Conservation (phyloP, 2,113 vertebrate species). For the Centrocercus urophasianus region DNA sequence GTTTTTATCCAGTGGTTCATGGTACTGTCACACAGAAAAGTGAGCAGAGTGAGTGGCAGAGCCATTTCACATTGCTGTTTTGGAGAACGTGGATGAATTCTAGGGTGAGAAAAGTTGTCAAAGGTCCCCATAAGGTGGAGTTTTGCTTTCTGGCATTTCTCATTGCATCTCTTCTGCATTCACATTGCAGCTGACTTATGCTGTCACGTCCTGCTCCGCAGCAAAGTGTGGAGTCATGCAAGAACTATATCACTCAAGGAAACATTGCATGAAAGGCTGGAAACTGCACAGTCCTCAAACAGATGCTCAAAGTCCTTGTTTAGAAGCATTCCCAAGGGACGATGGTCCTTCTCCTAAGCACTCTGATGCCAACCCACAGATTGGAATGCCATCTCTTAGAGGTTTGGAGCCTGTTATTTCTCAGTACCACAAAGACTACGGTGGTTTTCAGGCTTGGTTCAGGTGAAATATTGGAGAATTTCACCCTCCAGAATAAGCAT, state of each 20-base stretch:
- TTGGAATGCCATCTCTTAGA: too few relatives aligned
- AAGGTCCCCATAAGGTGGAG: not conserved
- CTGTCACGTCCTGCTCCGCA: rapidly evolving
- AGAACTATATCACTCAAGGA: not conserved
- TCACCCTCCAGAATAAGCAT: not conserved
- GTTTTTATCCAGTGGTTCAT: not conserved
- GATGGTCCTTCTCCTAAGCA: not conserved
- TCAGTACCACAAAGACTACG: not conserved
- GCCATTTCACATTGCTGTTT: not conserved
- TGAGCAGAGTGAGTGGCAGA: not conserved
- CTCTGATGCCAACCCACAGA: not conserved
- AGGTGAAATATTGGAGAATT: not conserved
- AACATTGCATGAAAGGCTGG: not conserved
- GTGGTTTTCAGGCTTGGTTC: not conserved
- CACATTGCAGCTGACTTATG: not conserved
- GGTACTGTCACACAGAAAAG: not conserved
- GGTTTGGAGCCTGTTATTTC: not conserved
- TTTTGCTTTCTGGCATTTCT: not conserved
- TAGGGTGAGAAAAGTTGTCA: not conserved
- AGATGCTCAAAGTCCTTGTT: not conserved
- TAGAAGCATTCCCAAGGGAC: not conserved
- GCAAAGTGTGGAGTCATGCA: rapidly evolving
- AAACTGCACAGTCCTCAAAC: not conserved
- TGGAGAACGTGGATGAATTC: not conserved
- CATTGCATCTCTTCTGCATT: not conserved